These are phyloP conservation scores for Liodrosophila aerea DNA, from an alignment of 2,888 invertebrate species.

Conservation along the genomic window DNA sequence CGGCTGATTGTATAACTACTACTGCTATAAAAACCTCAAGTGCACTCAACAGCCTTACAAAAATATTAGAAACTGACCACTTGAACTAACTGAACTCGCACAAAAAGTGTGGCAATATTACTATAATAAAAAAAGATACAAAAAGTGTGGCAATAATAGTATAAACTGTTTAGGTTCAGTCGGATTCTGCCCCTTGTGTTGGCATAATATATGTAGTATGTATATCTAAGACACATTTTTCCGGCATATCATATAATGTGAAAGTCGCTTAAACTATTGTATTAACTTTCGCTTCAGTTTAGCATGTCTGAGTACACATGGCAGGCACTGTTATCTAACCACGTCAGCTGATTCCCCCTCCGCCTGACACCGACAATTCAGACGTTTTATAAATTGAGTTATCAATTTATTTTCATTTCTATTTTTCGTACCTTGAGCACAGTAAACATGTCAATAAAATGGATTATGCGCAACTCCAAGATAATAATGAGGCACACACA, in stretches of 20 bases:
- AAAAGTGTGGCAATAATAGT: neutral
- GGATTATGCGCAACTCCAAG: constrained; percentile 16
- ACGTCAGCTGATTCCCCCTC: constrained; percentile 8
- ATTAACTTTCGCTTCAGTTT: constrained; percentile 34
- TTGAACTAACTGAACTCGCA: constrained; percentile 1
- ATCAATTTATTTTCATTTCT: constrained; percentile 23
- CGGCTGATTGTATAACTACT: constrained; percentile 11
- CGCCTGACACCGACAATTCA: neutral
- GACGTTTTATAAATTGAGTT: constrained; percentile 25
- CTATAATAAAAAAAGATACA: no score
- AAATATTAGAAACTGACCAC: neutral
- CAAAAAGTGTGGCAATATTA: neutral
- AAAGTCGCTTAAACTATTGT: constrained; percentile 14
- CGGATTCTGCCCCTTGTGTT: neutral
- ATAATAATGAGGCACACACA: constrained; percentile 14
- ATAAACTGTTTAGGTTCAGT: neutral
- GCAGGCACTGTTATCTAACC: constrained; percentile 35
- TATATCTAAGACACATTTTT: constrained; percentile 21
- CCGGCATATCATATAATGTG: constrained; percentile 35
- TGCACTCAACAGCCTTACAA: neutral
- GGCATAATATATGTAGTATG: neutral
- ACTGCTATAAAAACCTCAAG: no score
- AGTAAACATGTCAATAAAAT: constrained; percentile 46
- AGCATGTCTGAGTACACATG: constrained; percentile 21
- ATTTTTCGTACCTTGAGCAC: constrained; percentile 11